These are phyloP conservation scores for Ylistrum balloti DNA, from an alignment of 1,140 invertebrate species.

Conservation along the genomic window DNA sequence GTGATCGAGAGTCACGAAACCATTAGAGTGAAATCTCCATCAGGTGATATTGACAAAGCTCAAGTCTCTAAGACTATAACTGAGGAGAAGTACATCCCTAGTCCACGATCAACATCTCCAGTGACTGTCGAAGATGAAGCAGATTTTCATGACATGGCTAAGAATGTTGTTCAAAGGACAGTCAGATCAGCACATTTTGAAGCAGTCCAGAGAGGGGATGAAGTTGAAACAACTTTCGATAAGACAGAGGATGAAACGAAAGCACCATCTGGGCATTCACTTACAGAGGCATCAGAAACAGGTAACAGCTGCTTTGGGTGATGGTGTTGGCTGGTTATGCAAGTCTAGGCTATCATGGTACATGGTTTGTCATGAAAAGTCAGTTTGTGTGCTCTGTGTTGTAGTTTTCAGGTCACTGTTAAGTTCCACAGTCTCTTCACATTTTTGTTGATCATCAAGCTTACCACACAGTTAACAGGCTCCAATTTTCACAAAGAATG, in stretches of 20 bases:
- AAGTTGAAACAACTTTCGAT: conserved; percentile 60
- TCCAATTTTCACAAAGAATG: too few species aligned
- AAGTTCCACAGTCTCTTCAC: not conserved
- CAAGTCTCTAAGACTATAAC: conserved; percentile 48
- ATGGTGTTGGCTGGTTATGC: not conserved
- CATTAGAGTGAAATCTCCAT: conserved; percentile 60
- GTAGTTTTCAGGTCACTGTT: not conserved
- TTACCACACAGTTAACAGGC: not conserved
- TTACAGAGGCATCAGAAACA: not conserved
- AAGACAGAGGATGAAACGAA: conserved; percentile 58
- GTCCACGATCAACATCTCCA: conserved; percentile 59
- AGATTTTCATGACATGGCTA: conserved; percentile 51
- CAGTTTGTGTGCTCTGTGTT: not conserved
- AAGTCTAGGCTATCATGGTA: not conserved
- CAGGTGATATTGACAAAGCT: conserved; percentile 66
- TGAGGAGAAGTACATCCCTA: conserved; percentile 64
- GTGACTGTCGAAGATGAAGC: conserved; percentile 42
- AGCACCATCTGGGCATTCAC: conserved; percentile 22
- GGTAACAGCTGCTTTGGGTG: conserved; percentile 11
- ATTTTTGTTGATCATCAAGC: not conserved
- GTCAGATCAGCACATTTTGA: conserved; percentile 61
- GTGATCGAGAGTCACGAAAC: conserved; percentile 66
- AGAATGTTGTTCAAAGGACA: conserved; percentile 60
- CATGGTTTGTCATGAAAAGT: not conserved
- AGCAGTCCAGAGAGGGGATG: conserved; percentile 51